These are phyloP conservation scores for Semnornis frantzii DNA, from an alignment of 2,113 vertebrate species.

Conservation along the genomic window DNA sequence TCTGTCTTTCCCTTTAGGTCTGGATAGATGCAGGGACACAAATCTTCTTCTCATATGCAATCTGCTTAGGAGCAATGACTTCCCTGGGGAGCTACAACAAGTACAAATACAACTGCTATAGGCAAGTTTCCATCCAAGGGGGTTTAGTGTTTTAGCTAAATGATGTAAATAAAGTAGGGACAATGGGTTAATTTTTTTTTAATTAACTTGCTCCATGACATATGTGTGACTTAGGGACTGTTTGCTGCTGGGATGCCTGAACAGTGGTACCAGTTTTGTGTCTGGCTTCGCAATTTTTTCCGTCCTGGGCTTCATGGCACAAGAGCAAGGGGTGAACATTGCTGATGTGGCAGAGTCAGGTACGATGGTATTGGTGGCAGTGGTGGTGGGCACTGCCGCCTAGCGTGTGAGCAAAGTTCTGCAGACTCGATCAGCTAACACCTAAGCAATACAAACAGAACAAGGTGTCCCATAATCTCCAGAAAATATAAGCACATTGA, in stretches of 20 bases:
- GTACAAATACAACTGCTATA: constrained; percentile 99
- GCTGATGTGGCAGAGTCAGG: constrained; percentile 99
- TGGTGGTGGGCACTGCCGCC: constrained; percentile 97
- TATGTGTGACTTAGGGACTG: constrained; percentile 99
- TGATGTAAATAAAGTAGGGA: constrained; percentile 78
- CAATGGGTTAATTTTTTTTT: constrained; percentile 85
- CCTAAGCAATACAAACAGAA: constrained; percentile 47
- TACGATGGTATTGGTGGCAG: constrained; percentile 93
- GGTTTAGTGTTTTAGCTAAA: constrained; percentile 74
- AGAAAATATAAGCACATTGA: constrained; percentile 21
- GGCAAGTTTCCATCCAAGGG: constrained; percentile 84
- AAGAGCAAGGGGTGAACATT: constrained; percentile 99
- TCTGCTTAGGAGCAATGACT: constrained; percentile 98
- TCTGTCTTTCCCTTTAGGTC: constrained; percentile 79
- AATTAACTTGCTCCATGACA: constrained; percentile 99
- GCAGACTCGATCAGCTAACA: constrained; percentile 78
- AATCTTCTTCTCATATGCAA: constrained; percentile 99
- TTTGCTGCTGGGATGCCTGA: constrained; percentile 99
- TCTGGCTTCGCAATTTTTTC: constrained; percentile 99
- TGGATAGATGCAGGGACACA: constrained; percentile 99
- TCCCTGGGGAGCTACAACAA: constrained; percentile 99
- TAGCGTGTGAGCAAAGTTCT: constrained; percentile 80
- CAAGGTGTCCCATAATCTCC: constrained; percentile 45
- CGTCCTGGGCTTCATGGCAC: constrained; percentile 99
- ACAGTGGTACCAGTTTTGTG: constrained; percentile 99